Conservation (phyloP, 37 sponge, comb jelly and placozoan species). For the Ianthella basta region DNA sequence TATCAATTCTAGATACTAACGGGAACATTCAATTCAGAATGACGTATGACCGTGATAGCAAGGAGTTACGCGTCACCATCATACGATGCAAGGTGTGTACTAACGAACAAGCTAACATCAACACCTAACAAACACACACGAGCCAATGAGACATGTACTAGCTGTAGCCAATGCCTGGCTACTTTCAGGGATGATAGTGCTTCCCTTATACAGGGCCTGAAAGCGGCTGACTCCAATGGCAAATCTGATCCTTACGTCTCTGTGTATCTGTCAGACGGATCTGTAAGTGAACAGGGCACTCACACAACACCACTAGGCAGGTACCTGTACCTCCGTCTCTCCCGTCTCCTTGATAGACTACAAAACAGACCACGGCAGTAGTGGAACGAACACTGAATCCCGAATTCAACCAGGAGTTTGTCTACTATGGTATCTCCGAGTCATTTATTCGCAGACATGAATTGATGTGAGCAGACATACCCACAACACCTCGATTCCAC, state of each 20-base stretch:
- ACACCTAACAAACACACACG: not conserved
- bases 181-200: no score
- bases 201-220: not conserved
- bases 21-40: not conserved
- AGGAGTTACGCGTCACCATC: constrained; percentile 8
- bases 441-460: constrained; percentile 13
- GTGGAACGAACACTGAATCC: constrained; percentile 6
- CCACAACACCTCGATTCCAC: no score
- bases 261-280: constrained; percentile 12
- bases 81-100: constrained; percentile 10
- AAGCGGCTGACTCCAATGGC: constrained; percentile 23
- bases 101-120: not conserved
- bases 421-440: constrained; percentile 17
- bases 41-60: not conserved
- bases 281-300: not conserved
- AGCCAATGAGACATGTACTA: no score
- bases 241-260: constrained; percentile 17
- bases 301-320: no score
- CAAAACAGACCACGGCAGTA: constrained; percentile 11
- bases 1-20: not conserved
- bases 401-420: not conserved
- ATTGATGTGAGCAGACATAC: not conserved
- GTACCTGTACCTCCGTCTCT: no score
- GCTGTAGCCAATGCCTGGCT: no score
- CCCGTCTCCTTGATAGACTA: not conserved